A percentile compares a stretch with the other conserved stretches of the same genome.
Evolutionary conservation across 2,888 invertebrate genomes (phyloP).

Genomic region (Hirtodrosophila trivittata): DNA sequence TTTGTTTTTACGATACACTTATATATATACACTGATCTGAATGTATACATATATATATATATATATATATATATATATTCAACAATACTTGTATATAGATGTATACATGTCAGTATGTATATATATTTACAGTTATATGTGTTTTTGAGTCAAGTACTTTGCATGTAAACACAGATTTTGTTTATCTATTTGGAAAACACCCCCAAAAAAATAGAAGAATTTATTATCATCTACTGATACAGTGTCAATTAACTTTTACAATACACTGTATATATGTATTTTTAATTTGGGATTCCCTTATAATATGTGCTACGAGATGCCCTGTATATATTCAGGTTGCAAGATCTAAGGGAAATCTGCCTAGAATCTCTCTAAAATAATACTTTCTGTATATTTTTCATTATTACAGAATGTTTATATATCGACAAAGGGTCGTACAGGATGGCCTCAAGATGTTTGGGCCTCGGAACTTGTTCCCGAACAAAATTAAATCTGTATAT

Average conservation of each 20-base stretch:
- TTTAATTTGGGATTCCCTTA: no score
- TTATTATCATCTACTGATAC: constrained; percentile 11
- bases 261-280: no score
- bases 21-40: no score
- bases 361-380: no score
- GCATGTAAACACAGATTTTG: constrained; percentile 32
- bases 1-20: no score
- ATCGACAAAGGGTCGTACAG: constrained; percentile 91
- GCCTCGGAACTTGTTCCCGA: constrained; percentile 90
- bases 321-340: no score
- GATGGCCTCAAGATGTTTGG: constrained; percentile 99
- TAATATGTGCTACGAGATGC: no score
- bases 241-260: constrained; percentile 19
- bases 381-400: no score
- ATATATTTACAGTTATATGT: background rate
- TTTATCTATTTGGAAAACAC: constrained; percentile 30
- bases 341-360: no score
- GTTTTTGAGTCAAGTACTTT: constrained; percentile 29
- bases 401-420: constrained; percentile 78
- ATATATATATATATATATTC: background rate
- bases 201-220: constrained; percentile 15
- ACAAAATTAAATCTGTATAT: constrained; percentile 84
- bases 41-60: background rate
- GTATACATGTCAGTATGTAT: background rate
- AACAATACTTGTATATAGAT: no score